Evolutionary conservation across 2,797 vertebrate genomes (phyloP).

Genomic region (Xiphophorus birchmanni): DNA sequence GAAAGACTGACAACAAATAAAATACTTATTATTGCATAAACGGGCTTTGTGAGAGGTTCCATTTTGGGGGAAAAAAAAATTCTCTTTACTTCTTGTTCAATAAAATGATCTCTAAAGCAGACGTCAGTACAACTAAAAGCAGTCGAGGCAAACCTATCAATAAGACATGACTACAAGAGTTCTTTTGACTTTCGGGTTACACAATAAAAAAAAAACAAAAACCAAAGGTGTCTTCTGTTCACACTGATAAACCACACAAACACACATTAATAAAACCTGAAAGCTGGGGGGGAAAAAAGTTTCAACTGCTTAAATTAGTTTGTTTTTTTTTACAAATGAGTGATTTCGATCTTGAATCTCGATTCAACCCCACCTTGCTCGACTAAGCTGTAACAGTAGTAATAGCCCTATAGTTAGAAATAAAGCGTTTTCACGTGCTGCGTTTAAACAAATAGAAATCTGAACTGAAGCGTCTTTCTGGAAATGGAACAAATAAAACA

Average conservation of each 20-base stretch:
- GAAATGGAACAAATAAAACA: constrained; percentile 16
- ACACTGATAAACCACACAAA: constrained; percentile 23
- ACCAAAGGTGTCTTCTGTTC: constrained; percentile 21
- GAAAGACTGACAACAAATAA: constrained; percentile 39
- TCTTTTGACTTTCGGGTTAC: constrained; percentile 56
- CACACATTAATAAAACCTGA: constrained; percentile 41
- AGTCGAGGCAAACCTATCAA: constrained; percentile 62
- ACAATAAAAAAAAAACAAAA: constrained; percentile 21
- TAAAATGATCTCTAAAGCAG: constrained; percentile 23
- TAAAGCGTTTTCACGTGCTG: constrained; percentile 52
- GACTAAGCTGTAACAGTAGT: constrained; percentile 25
- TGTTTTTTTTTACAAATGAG: constrained; percentile 27
- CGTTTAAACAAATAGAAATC: constrained; percentile 42
- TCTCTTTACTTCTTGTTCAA: constrained; percentile 36
- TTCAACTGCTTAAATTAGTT: constrained; percentile 26
- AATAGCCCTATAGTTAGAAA: constrained; percentile 36
- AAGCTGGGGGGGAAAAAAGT: not conserved
- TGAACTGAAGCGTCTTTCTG: constrained; percentile 28
- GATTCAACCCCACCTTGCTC: constrained; percentile 30
- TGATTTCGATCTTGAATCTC: constrained; percentile 34
- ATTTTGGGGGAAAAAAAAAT: not conserved
- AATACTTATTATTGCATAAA: constrained; percentile 32
- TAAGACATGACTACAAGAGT: constrained; percentile 36
- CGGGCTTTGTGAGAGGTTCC: constrained; percentile 13
- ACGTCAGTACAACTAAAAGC: constrained; percentile 43